phyloP scores from a whole-genome alignment of 2,797 vertebrate species.

The Bovichtus diacanthus region DNA sequence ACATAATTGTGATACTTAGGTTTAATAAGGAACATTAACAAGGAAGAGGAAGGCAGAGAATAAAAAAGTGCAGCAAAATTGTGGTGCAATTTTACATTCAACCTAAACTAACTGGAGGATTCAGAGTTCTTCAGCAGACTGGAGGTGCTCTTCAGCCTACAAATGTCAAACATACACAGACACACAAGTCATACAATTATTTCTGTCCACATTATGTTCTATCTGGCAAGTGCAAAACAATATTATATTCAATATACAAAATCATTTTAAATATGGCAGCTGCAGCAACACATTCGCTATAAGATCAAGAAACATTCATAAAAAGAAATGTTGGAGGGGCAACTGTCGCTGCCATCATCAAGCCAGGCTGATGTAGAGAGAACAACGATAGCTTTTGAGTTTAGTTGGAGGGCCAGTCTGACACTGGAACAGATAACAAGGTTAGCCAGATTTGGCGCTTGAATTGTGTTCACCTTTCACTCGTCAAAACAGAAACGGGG shows the following conservation, averaged over 20 bases:
- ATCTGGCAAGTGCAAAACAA: neutral
- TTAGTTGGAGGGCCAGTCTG: neutral
- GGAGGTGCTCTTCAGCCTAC: slow-evolving; percentile 65
- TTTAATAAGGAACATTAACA: neutral
- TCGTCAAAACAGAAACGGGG: neutral
- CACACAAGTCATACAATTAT: neutral
- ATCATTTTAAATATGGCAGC: neutral
- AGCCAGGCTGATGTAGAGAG: neutral
- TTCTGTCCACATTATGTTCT: neutral
- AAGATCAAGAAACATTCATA: neutral
- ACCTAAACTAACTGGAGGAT: neutral
- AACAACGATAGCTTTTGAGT: neutral
- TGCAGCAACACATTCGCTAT: no score
- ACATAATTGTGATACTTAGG: neutral
- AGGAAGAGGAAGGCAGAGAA: no score
- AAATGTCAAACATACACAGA: slow-evolving; percentile 17
- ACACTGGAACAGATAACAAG: neutral
- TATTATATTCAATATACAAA: neutral
- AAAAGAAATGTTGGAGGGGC: neutral
- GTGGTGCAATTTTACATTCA: neutral
- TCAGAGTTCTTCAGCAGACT: slow-evolving; percentile 56
- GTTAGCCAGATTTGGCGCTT: neutral
- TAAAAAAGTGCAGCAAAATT: neutral
- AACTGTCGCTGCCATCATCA: neutral
- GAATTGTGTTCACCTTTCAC: neutral